Evolutionary conservation across 1,140 invertebrate genomes (phyloP).

Genomic region (Spodoptera litura): DNA sequence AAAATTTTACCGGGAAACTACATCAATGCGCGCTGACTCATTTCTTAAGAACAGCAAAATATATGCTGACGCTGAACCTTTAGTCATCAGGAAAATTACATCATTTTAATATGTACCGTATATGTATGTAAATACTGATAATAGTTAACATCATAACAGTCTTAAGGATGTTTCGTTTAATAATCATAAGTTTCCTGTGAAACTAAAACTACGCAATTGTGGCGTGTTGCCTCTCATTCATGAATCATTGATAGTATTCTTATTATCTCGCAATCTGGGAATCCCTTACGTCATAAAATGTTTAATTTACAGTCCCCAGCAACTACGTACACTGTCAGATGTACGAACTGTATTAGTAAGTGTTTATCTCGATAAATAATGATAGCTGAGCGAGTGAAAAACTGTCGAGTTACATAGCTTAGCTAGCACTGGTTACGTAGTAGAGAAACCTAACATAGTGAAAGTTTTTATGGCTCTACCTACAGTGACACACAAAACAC

Average conservation of each 20-base stretch:
- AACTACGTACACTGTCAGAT: not conserved
- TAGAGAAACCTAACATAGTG: slow-evolving; percentile 77
- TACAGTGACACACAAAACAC: slow-evolving; percentile 68
- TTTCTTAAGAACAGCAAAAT: slow-evolving; percentile 42
- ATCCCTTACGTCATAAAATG: slow-evolving; percentile 50
- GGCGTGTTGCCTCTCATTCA: slow-evolving; percentile 9
- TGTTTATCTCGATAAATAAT: not conserved
- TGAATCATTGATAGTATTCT: slow-evolving; percentile 35
- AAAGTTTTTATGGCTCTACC: slow-evolving; percentile 74
- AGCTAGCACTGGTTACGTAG: slow-evolving; percentile 72
- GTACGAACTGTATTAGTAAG: not conserved
- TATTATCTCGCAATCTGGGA: slow-evolving; percentile 44
- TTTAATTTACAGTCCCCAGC: slow-evolving; percentile 2
- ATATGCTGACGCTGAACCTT: slow-evolving; percentile 16
- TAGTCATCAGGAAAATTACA: slow-evolving; percentile 42
- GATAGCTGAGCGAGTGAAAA: slow-evolving; percentile 26
- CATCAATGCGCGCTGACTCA: slow-evolving; percentile 38
- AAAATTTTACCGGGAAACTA: slow-evolving; percentile 42
- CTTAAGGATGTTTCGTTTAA: slow-evolving; percentile 13
- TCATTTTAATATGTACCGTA: slow-evolving; percentile 12
- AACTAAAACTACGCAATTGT: slow-evolving; percentile 7
- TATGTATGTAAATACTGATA: slow-evolving; percentile 28
- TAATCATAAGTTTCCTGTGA: slow-evolving; percentile 28
- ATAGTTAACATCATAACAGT: not conserved
- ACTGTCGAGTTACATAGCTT: slow-evolving; percentile 45